These are phyloP conservation scores for Microcebus murinus DNA, from an alignment of 2,113 vertebrate species.

Conservation along the genomic window DNA sequence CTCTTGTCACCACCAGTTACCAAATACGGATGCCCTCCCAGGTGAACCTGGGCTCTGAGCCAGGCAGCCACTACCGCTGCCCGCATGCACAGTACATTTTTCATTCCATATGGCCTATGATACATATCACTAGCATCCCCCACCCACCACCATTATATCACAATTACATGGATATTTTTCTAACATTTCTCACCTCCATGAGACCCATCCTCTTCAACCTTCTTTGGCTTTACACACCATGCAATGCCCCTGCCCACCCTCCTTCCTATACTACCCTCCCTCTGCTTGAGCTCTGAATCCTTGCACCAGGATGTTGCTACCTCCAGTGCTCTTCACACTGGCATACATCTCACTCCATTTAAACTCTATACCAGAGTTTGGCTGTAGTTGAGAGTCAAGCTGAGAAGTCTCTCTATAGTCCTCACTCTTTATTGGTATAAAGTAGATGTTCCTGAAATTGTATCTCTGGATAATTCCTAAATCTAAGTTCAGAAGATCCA, in stretches of 20 bases:
- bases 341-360: background rate
- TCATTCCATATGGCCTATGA: too few relatives aligned
- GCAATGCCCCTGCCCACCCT: rapidly evolving
- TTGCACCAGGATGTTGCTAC: rapidly evolving
- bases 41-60: background rate
- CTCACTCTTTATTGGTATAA: background rate
- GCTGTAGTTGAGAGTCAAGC: background rate
- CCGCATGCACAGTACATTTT: rapidly evolving
- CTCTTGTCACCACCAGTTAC: background rate
- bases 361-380: background rate
- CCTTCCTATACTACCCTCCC: rapidly evolving
- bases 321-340: too few relatives aligned
- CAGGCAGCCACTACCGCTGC: background rate
- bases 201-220: rapidly evolving
- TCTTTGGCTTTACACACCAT: rapidly evolving
- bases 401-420: background rate
- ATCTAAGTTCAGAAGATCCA: background rate
- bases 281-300: background rate
- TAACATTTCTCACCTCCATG: rapidly evolving
- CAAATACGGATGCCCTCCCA: background rate
- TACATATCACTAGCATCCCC: rapidly evolving
- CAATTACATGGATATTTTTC: rapidly evolving
- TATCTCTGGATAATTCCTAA: background rate
- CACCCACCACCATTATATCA: background rate
- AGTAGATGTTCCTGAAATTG: background rate